Evolutionary conservation across 1,140 invertebrate species (phyloP), one percentile per base, ranked within the genome.

Genomic region (Hyles euphorbiae): DNA sequence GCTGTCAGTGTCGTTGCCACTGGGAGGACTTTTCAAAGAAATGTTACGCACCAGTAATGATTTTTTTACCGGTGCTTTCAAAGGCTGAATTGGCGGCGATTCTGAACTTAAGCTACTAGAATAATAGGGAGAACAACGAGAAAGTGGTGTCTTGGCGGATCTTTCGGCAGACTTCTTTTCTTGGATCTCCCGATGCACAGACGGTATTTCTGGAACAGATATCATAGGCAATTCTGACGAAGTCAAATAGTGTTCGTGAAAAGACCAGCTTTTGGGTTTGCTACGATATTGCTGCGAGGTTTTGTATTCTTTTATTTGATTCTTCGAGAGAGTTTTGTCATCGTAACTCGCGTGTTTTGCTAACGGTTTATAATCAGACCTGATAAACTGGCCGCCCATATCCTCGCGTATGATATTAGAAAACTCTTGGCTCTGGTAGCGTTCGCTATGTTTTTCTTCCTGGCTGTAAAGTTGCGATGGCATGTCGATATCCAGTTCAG

Each of bases 61-160:
- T 65, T 92, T 92, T 64, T 91, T 90, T 0, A 91, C 90, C 5
- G 91, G 90, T 22, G 91, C 89, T 70, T 92, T 91, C 6, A 90
- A 72, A 12, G 91, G 78, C 67, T 92, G 91, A 67, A 93, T 91
- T 1, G 92, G 92, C 2, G 92, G 92, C 43, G 92, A 92, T 63
- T 93, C 92, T 0, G 92, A 93, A 72, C 92, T 93, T 12, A 93
- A 80, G 67, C 92, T 93, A 67, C 92, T 93, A 5, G 93, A 93
- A 81, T 93, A 93, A 68, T 93, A 93, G 3, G 93, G 92, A 2
- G 92, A 93, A 70, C 92, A 93, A 72, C 92, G 92, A 5, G 92
- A 90, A 43, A 93, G 70, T 64, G 89, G 89, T 33, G 86, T 87
- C 70, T 90, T 90, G 6, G 70, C 79, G 46, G 87, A 83, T 58